Conservation (phyloP, 1,140 invertebrate species). For the Drosophila gunungcola region DNA sequence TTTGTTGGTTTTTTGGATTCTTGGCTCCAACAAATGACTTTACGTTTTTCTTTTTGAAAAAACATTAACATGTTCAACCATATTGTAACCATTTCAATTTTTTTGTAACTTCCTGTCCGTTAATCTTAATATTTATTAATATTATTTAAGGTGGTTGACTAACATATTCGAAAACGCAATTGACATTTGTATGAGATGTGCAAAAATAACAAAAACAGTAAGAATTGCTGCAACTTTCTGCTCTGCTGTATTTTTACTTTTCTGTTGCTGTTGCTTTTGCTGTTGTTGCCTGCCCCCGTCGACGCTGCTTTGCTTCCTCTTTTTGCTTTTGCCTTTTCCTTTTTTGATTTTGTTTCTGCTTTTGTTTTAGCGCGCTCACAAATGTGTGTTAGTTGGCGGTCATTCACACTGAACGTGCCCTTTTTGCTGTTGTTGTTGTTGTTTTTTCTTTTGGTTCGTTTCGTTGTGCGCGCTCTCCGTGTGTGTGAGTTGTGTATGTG, state of each 20-base stretch:
- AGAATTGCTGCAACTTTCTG: conserved; percentile 52
- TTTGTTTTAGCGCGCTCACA: conserved; percentile 82
- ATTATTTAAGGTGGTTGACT: neutral
- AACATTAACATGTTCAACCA: too few relatives aligned
- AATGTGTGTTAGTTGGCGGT: conserved; percentile 84
- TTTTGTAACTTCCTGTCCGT: neutral
- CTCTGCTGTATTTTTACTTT: conserved; percentile 71
- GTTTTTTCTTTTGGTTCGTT: conserved; percentile 8
- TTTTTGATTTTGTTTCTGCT: conserved; percentile 48
- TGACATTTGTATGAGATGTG: conserved; percentile 57
- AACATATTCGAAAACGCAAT: conserved; percentile 13
- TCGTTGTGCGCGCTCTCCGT: conserved; percentile 17
- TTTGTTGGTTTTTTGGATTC: too few relatives aligned
- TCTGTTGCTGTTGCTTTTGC: conserved; percentile 57
- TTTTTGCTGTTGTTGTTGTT: conserved; percentile 42
- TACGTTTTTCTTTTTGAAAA: too few relatives aligned
- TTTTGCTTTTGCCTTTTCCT: conserved; percentile 24
- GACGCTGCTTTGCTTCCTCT: conserved; percentile 57
- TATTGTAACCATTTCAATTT: too few relatives aligned
- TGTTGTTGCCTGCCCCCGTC: conserved; percentile 41
- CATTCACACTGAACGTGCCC: conserved; percentile 84
- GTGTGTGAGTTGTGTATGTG: conserved; percentile 14
- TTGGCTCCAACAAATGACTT: too few relatives aligned
- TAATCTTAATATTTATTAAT: neutral
- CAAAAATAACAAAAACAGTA: conserved; percentile 23